Evolutionary conservation across 2,888 invertebrate genomes (phyloP), one percentile per base, ranked within the genome.

Genomic region (Sinopyrophorus schimmeli): DNA sequence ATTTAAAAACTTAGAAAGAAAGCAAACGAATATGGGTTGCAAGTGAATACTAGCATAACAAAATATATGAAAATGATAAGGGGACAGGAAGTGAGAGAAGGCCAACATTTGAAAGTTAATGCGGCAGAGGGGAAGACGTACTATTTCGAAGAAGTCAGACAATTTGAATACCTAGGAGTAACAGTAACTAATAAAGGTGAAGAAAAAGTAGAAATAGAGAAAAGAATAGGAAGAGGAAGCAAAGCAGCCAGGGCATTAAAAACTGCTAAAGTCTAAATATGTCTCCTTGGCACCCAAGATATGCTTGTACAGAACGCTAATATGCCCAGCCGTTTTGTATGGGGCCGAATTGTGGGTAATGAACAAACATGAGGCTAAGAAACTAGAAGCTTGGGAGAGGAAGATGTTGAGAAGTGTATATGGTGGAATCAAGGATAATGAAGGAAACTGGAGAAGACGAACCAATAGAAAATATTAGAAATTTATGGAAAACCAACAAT

Each of bases 341-440:
- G 23, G 26, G 5, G 9, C 27, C 7, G 43, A 43, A 17, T 10
- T 35, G 16, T 43, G 44, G 37, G 16, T 27, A 14, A 24, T 53
- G 11, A 48, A 14, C 17, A 34, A 41, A 17, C 12, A 18, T 14
- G 26, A 39, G 9, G 38, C 24, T 24, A 44, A 43, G 3, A 12
- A 23, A 20, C 12, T 53, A 16, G 40, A 49, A 18, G 24, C 16
- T n/a, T 42, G 47, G 34, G 53, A 53, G 27, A 35, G 53, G 5
- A 42, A 38, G 26, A 37, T 38, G 15, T 23, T 48, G 10, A 23
- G 48, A 6, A 20, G 35, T 11, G 34, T 53, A 6, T 49, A 15
- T 16, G 43, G 53, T 3, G 17, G 42, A 30, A 27, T 47, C 10
- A 23, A 21, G 23, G 16, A 12, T 21, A 31, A 28, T 6, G 35